phyloP scores from a whole-genome alignment of 2,797 vertebrate genomes.

The Aphelocoma californica region DNA sequence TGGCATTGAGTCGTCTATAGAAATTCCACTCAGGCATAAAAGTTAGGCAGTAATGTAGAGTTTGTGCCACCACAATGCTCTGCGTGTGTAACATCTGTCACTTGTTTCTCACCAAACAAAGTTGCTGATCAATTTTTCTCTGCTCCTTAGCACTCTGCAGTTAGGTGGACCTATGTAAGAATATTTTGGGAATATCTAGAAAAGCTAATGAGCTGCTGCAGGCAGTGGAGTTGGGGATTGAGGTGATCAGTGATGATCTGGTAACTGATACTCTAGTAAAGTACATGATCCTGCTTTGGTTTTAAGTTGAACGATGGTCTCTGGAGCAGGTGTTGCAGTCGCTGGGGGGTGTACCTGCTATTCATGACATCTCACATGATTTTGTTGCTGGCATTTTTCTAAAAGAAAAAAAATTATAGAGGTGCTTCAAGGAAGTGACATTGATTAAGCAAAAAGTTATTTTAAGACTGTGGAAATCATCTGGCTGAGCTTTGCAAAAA shows the following conservation, averaged over 20 bases:
- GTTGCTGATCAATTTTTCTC: not conserved
- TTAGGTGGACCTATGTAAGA: not conserved
- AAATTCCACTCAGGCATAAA: not conserved
- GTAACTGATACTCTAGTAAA: not conserved
- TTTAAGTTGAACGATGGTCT: not conserved
- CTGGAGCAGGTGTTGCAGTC: not conserved
- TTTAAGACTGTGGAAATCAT: constrained; percentile 56
- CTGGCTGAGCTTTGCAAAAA: constrained; percentile 39
- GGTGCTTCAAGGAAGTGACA: constrained; percentile 7
- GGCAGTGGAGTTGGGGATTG: not conserved
- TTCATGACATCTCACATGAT: not conserved
- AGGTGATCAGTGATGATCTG: not conserved
- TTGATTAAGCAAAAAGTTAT: constrained; percentile 57
- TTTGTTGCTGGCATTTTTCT: not conserved
- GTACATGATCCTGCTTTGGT: not conserved
- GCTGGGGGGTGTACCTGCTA: not conserved
- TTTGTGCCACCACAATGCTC: not conserved
- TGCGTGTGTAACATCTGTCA: not conserved
- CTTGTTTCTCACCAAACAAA: not conserved
- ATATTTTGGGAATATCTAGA: not conserved
- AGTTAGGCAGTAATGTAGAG: not conserved
- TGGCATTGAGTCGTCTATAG: not conserved
- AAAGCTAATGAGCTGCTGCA: not conserved
- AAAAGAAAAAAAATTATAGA: constrained; percentile 11
- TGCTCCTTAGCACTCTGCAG: not conserved